Conservation (phyloP, 2,797 vertebrate species). For the Poecile montanus region DNA sequence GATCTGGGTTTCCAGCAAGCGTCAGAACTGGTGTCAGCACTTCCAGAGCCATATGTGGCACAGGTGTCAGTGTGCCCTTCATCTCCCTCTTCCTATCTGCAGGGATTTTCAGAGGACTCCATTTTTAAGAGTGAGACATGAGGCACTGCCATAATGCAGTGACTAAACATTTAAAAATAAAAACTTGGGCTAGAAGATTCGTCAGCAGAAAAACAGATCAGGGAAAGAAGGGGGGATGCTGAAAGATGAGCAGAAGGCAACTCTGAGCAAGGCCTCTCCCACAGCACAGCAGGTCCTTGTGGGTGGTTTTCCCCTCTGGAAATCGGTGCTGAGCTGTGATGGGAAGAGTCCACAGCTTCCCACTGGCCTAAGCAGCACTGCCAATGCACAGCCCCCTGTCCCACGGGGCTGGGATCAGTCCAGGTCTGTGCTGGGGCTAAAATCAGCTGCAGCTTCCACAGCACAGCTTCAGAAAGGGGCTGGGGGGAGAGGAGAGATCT, state of each 20-base stretch:
- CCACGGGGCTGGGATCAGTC: accelerated
- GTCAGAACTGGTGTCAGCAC: neutral
- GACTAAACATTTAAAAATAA: neutral
- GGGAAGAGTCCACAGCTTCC: neutral
- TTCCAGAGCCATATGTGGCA: neutral
- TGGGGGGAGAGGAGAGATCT: neutral
- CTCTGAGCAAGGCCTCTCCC: neutral
- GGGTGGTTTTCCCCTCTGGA: neutral
- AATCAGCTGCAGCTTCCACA: neutral
- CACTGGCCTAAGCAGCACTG: neutral
- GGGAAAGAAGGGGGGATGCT: neutral
- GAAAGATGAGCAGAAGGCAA: neutral
- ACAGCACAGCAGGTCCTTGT: neutral
- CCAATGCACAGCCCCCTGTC: accelerated
- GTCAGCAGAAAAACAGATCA: neutral
- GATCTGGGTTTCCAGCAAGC: neutral
- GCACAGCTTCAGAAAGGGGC: neutral
- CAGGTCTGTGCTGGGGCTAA: neutral
- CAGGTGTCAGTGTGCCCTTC: neutral
- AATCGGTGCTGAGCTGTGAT: accelerated
- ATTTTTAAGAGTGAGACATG: neutral
- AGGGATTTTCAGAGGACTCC: neutral
- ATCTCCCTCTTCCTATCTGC: neutral
- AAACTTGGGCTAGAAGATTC: neutral
- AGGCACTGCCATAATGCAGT: neutral